Conservation (phyloP, 2,113 vertebrate genomes). For the Bucco capensis region DNA sequence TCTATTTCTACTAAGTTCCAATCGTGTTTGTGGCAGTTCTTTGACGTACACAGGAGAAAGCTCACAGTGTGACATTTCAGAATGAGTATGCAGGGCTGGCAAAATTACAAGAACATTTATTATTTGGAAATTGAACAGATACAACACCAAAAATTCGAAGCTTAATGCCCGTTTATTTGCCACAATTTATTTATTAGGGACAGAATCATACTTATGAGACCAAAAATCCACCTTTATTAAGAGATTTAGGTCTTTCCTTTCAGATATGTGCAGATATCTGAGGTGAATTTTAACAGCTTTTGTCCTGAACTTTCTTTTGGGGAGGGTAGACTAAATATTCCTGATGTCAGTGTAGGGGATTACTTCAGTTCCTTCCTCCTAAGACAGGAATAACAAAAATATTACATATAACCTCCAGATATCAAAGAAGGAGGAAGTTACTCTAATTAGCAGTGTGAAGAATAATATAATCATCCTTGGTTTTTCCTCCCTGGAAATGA, state of each 20-base stretch:
- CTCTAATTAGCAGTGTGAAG: conserved; percentile 15
- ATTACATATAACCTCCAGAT: conserved; percentile 7
- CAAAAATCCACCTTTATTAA: conserved; percentile 28
- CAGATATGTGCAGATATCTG: background rate
- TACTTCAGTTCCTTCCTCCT: conserved; percentile 72
- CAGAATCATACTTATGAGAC: conserved; percentile 23
- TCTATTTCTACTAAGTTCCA: background rate
- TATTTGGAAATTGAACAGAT: conserved; percentile 12
- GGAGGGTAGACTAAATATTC: conserved; percentile 39
- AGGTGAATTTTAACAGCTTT: conserved; percentile 44
- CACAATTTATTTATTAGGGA: background rate
- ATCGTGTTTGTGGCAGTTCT: background rate
- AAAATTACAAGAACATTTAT: conserved; percentile 1
- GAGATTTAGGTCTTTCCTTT: background rate
- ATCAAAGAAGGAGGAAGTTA: conserved; percentile 43
- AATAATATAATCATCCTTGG: background rate
- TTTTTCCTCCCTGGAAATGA: conserved; percentile 28
- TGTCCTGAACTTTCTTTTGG: conserved; percentile 33
- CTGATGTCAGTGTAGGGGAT: conserved; percentile 62
- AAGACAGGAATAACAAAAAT: conserved; percentile 34
- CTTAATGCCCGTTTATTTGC: background rate
- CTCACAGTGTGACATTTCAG: background rate
- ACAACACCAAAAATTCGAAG: background rate
- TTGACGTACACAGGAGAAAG: background rate
- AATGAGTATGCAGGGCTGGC: background rate